phyloP scores from a whole-genome alignment of 92 coral and sea anemone genomes.

The Zoanthus sansibaricus region DNA sequence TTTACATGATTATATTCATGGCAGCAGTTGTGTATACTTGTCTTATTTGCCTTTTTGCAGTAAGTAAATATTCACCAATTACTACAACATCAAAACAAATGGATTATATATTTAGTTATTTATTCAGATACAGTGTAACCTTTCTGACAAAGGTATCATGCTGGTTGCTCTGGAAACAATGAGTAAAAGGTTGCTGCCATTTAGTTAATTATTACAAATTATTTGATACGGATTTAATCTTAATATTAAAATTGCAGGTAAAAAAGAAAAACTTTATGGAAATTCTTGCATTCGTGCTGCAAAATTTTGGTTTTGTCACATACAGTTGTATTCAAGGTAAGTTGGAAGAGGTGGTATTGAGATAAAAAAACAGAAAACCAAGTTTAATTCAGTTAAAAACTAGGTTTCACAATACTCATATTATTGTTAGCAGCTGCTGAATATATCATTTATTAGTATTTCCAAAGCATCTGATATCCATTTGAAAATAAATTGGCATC shows the following conservation, averaged over 20 bases:
- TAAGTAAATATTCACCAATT: slow-evolving; percentile 49
- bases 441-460: too few species aligned
- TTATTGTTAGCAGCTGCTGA: too few species aligned
- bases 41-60: slow-evolving; percentile 85
- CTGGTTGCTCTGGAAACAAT: too few species aligned
- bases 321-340: slow-evolving; percentile 86
- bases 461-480: too few species aligned
- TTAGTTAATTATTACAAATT: too few species aligned
- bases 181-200: too few species aligned
- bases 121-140: too few species aligned
- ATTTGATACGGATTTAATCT: not conserved
- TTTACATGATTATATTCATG: slow-evolving; percentile 84
- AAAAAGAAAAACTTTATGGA: slow-evolving; percentile 86
- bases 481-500: too few species aligned
- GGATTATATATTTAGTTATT: not conserved
- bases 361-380: too few species aligned
- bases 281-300: slow-evolving; percentile 83
- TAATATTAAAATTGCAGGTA: slow-evolving; percentile 56
- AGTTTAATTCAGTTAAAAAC: too few species aligned
- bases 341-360: not conserved
- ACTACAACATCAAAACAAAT: not conserved
- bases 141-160: too few species aligned
- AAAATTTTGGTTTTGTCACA: slow-evolving; percentile 87
- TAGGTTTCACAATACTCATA: too few species aligned
- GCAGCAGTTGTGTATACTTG: slow-evolving; percentile 90